These are phyloP conservation scores for Drosophila subquinaria DNA, from an alignment of 2,888 invertebrate species.

Conservation along the genomic window DNA sequence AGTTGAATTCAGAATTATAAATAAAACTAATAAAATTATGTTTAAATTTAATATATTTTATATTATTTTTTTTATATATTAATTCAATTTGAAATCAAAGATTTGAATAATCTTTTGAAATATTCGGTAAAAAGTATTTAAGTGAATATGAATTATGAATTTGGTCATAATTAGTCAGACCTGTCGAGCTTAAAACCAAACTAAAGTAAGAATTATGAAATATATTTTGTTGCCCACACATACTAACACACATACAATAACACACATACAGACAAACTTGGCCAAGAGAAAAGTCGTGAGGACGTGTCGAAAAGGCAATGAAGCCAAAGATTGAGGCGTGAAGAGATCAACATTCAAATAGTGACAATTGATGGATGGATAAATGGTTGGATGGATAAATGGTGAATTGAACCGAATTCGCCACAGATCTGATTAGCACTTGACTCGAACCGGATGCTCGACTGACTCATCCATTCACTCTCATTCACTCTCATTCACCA, in stretches of 20 bases:
- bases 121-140: background rate
- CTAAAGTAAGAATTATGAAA: slow-evolving; percentile 34
- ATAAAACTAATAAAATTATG: too few relatives aligned
- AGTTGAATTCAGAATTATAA: too few relatives aligned
- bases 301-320: slow-evolving; percentile 52
- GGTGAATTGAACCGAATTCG: slow-evolving; percentile 43
- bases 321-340: slow-evolving; percentile 23
- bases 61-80: too few relatives aligned
- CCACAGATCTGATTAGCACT: slow-evolving; percentile 69
- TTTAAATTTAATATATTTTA: too few relatives aligned
- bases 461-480: slow-evolving; percentile 25
- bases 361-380: slow-evolving; percentile 38
- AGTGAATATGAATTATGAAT: slow-evolving; percentile 12
- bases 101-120: too few relatives aligned
- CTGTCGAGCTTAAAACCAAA: slow-evolving; percentile 31
- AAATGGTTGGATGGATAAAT: slow-evolving; percentile 27
- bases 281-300: slow-evolving; percentile 41
- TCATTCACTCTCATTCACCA: background rate
- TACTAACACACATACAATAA: slow-evolving; percentile 32
- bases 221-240: slow-evolving; percentile 43
- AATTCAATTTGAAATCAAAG: too few relatives aligned
- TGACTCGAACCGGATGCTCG: slow-evolving; percentile 59
- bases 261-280: slow-evolving; percentile 24
- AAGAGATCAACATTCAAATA: slow-evolving; percentile 41
- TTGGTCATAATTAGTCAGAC: slow-evolving; percentile 71